Evolutionary conservation across 2,888 invertebrate species (phyloP).

Genomic region (Pristionchus fissidentatus): DNA sequence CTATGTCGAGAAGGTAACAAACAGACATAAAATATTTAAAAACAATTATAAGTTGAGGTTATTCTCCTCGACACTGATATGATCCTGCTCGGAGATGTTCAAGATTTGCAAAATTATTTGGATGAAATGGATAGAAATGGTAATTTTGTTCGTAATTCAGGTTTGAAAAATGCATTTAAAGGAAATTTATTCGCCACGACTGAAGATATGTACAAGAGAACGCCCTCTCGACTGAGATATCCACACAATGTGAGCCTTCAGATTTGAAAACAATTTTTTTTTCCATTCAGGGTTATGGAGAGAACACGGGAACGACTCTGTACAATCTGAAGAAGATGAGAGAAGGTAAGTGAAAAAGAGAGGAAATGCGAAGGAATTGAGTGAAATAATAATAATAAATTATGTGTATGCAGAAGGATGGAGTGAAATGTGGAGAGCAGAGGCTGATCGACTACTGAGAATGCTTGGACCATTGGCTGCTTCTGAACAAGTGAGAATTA

Average conservation of each 20-base stretch:
- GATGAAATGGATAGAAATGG: background rate
- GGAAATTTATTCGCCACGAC: background rate
- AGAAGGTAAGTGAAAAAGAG: background rate
- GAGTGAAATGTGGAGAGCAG: conserved; percentile 35
- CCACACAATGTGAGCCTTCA: background rate
- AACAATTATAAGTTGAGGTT: background rate
- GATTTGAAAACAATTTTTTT: background rate
- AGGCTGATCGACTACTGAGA: conserved; percentile 15
- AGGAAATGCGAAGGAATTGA: too few species aligned
- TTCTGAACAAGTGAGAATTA: conserved; percentile 2
- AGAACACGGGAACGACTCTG: conserved; percentile 23
- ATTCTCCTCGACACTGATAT: conserved; percentile 20
- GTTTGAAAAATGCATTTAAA: background rate
- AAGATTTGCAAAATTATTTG: conserved; percentile 1
- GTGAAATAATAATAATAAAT: too few species aligned
- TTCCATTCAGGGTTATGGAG: background rate
- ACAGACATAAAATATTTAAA: background rate
- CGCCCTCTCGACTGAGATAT: background rate
- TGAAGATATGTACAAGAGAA: conserved; percentile 25
- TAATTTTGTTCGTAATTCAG: background rate
- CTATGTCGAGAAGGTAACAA: background rate
- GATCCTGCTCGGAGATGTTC: conserved; percentile 14
- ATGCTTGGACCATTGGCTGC: conserved; percentile 17
- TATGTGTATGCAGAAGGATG: background rate
- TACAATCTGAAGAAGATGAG: conserved; percentile 31